Evolutionary conservation across 2,113 vertebrate species (phyloP).

Genomic region (Elephantulus edwardii): DNA sequence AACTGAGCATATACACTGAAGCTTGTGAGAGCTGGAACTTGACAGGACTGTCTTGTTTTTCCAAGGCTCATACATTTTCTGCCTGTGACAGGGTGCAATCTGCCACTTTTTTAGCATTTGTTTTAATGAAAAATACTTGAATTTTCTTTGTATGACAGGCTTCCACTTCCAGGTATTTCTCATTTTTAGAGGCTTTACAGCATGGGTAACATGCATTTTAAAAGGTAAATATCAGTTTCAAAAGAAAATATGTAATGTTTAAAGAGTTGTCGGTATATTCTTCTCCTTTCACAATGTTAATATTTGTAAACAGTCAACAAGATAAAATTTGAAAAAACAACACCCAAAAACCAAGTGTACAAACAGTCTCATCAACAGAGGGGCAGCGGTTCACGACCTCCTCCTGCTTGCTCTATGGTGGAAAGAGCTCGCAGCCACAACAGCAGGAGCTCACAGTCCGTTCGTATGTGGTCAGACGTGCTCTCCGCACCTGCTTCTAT

Average conservation of each 20-base stretch:
- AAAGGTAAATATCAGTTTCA: not conserved
- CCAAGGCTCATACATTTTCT: not conserved
- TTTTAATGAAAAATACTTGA: not conserved
- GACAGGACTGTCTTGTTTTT: not conserved
- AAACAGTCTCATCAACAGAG: too few relatives aligned
- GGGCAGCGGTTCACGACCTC: too few relatives aligned
- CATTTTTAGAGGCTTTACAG: not conserved
- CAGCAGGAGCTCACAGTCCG: too few relatives aligned
- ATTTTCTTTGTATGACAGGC: not conserved
- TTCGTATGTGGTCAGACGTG: too few relatives aligned
- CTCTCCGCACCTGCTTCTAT: too few relatives aligned
- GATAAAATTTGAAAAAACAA: constrained; percentile 17
- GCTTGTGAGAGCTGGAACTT: not conserved
- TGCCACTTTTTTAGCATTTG: not conserved
- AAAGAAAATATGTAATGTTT: not conserved
- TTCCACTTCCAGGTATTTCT: not conserved
- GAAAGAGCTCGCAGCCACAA: too few relatives aligned
- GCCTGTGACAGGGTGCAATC: not conserved
- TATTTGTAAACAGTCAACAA: not conserved
- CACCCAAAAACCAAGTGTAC: not conserved
- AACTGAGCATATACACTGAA: not conserved
- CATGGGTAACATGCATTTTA: not conserved
- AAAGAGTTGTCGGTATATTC: not conserved
- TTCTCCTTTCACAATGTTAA: not conserved
- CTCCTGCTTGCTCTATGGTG: too few relatives aligned